Evolutionary conservation across 2,797 vertebrate genomes (phyloP), one percentile per base, ranked within the genome.

Genomic region (Sus cebifrons): DNA sequence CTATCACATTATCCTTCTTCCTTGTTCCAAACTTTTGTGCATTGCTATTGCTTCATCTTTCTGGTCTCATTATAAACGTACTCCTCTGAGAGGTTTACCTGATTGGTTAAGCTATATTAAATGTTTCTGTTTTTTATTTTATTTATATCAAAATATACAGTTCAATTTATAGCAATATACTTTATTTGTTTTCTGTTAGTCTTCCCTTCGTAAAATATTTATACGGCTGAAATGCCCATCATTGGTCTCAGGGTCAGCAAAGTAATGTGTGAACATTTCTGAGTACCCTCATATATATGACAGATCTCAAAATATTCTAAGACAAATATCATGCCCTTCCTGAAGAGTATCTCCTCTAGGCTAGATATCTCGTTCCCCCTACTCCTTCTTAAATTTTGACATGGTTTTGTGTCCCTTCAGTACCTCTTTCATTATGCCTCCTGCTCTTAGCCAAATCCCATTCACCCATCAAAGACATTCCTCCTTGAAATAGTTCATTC

Each of bases 221-320:
- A 27, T 56, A 16, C 54, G 36, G 52, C 17, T 75, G 18, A 81
- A 91, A 52, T 67, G 8, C 12, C n/a, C 36, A 56, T 44, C 20
- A 56, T 56, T 79, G 12, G 4, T 73, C 32, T 91, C 71, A 64
- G 16, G 44, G 9, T 49, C 9, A 49, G 44, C 44, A 49, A 49
- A 10, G 44, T 10, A 49, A 49, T 49, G 1, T 49, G 44, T 49
- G 44, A 49, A 49, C 44, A 49, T 49, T 49, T 6, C 44, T 49
- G 9, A 49, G 44, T 49, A 49, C 78, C 25, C 17, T 77, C 29
- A 68, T 89, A 2, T 70, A 23, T 11, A 52, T 52, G 27, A 81
- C 56, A 65, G 16, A 79, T 40, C 21, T 81, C 65, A 86, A 86
- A 81, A 65, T 79, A 71, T 64, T 95, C 86, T 64, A 86, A 86